Evolutionary conservation across 30 jellyfish, hydroid and myxozoan genomes (phyloP), one percentile per base, ranked within the genome.

Genomic region (Aurelia aurita): DNA sequence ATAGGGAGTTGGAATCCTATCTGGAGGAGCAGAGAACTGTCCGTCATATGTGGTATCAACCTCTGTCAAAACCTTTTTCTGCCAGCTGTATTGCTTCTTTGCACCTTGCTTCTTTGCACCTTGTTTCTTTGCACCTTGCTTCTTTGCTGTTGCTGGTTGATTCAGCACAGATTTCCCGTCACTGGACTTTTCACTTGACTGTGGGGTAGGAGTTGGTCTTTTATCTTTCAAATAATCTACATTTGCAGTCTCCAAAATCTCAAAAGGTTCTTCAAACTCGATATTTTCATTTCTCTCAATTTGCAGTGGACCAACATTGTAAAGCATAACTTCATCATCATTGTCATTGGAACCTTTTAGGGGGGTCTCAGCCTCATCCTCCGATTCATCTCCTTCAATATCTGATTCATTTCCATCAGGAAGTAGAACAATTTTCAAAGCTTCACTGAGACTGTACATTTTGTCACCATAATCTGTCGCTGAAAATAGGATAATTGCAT

Each of bases 351-450:
- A n/a, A n/a, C n/a, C n/a, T n/a, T n/a, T n/a, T n/a, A n/a, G n/a
- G n/a, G n/a, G n/a, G n/a, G n/a, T n/a, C n/a, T n/a, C n/a, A 20
- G 49, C 9, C n/a, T 69, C 81, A 69, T 69, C 69, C 29, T 46
- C 81, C 15, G 81, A 69, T 27, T 69, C 81, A 69, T 46, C 63
- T 11, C 35, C 81, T 27, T 69, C 81, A 69, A 69, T 6, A 69
- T 69, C 69, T 14, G 81, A 29, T 9, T 0, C 12, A 34, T 39
- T 69, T 11, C 81, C 81, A 69, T 69, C 81, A 9, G 81, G 81
- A 58, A 69, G 35, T 16, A 69, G 39, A 13, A 69, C 81, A 14
- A 69, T 69, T 10, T 46, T 69, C 21, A 69, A 32, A 14, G 81
- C 69, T 22, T 69, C 81, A 8, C 22, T 5, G 16, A 69, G 8